These are phyloP conservation scores for Apogon hyalosoma DNA, from an alignment of 2,797 vertebrate genomes.

Conservation along the genomic window DNA sequence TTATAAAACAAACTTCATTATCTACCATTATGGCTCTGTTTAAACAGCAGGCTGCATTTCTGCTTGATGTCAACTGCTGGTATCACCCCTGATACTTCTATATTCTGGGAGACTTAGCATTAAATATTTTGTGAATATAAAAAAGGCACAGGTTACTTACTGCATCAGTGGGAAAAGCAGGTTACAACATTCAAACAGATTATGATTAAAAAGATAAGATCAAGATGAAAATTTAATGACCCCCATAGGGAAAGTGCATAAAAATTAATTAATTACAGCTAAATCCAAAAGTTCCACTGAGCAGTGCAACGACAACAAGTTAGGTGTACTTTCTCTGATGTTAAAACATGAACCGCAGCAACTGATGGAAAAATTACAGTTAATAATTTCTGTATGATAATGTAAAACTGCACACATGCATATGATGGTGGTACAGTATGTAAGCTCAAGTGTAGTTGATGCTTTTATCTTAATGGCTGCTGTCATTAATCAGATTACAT, in stretches of 20 bases:
- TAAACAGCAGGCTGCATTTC: conserved; percentile 55
- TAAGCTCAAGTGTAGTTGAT: conserved; percentile 37
- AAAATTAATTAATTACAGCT: conserved; percentile 64
- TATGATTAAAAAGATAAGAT: conserved; percentile 72
- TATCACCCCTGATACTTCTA: conserved; percentile 9
- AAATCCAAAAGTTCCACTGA: conserved; percentile 50
- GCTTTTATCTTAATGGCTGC: conserved; percentile 27
- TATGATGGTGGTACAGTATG: conserved; percentile 33
- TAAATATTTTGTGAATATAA: conserved; percentile 21
- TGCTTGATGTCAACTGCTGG: conserved; percentile 6
- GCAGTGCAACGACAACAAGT: conserved; percentile 17
- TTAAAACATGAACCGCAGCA: not conserved
- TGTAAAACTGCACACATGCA: conserved; percentile 40
- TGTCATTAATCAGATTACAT: conserved; percentile 15
- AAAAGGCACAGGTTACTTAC: conserved; percentile 61
- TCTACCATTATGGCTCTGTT: conserved; percentile 63
- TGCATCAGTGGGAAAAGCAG: conserved; percentile 65
- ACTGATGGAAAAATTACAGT: conserved; percentile 8
- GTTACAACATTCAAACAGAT: conserved; percentile 68
- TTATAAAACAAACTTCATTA: conserved; percentile 75
- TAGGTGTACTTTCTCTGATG: conserved; percentile 32
- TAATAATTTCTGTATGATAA: conserved; percentile 1
- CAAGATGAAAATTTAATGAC: conserved; percentile 73
- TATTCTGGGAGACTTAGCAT: conserved; percentile 27
- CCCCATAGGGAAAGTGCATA: conserved; percentile 60